Percentiles rank a stretch among this genome's conserved stretches.
Conservation (phyloP, 2,888 invertebrate genomes). For the Drosophila helvetica region DNA sequence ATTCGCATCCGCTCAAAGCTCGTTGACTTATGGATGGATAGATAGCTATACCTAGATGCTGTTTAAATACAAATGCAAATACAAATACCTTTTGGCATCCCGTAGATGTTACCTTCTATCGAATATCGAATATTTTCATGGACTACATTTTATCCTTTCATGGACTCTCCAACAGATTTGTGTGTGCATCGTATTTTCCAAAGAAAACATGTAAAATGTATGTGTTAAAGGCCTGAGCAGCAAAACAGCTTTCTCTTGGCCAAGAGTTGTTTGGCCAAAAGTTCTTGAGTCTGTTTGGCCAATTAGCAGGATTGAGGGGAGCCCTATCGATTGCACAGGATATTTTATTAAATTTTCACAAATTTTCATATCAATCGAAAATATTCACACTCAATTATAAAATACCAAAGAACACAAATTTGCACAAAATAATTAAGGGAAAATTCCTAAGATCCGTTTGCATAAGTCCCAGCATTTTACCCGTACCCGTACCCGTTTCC, state of each 20-base stretch:
- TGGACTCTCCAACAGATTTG: too few species aligned
- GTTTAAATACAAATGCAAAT: neutral
- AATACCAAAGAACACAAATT: slow-evolving; percentile 78
- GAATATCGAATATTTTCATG: neutral
- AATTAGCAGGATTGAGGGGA: slow-evolving; percentile 62
- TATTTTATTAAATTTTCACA: slow-evolving; percentile 76
- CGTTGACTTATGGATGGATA: neutral
- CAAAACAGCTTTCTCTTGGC: slow-evolving; percentile 47
- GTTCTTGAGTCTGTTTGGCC: slow-evolving; percentile 62
- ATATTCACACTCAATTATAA: slow-evolving; percentile 81
- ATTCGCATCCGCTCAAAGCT: neutral
- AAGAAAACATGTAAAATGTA: neutral
- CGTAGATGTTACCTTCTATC: too few species aligned
- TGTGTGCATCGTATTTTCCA: neutral
- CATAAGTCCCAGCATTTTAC: slow-evolving; percentile 40
- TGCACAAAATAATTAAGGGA: slow-evolving; percentile 72
- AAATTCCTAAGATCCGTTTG: slow-evolving; percentile 66
- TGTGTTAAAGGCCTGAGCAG: slow-evolving; percentile 1
- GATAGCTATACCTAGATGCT: too few species aligned
- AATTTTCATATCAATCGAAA: slow-evolving; percentile 78
- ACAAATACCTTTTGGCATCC: neutral
- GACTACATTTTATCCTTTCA: neutral
- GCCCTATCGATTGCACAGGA: slow-evolving; percentile 8
- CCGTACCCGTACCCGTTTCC: neutral
- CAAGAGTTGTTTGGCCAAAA: slow-evolving; percentile 58